Evolutionary conservation across 2,113 vertebrate species (phyloP).

Genomic region (Phyllostomus hastatus): DNA sequence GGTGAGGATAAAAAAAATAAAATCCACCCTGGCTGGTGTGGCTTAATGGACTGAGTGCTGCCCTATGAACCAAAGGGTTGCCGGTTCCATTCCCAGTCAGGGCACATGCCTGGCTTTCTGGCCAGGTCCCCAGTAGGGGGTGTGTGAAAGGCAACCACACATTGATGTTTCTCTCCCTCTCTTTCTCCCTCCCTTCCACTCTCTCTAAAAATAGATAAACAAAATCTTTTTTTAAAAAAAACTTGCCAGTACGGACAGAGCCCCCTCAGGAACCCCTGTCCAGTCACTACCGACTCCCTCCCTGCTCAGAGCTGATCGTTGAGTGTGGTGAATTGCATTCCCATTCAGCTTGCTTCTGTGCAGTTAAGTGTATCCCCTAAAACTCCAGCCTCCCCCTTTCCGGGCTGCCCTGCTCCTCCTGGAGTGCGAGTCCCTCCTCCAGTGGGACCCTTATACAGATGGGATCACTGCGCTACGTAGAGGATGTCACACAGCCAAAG

Average conservation of each 20-base stretch:
- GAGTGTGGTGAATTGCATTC: background rate
- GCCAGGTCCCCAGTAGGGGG: too few species aligned
- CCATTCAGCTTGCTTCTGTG: background rate
- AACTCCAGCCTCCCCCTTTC: too few species aligned
- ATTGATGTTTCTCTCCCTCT: too few species aligned
- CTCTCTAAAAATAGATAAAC: too few species aligned
- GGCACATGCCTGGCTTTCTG: too few species aligned
- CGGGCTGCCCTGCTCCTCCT: background rate
- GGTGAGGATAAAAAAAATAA: too few species aligned
- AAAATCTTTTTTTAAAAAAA: background rate
- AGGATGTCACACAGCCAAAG: background rate
- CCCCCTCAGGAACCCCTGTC: background rate
- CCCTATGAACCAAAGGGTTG: too few species aligned
- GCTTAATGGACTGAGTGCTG: too few species aligned
- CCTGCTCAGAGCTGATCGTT: background rate
- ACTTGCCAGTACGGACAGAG: background rate
- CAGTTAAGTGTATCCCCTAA: background rate
- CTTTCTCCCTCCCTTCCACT: too few species aligned
- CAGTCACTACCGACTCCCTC: background rate
- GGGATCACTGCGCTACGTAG: background rate
- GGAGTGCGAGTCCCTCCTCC: background rate
- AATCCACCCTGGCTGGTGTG: too few species aligned
- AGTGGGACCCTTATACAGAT: background rate
- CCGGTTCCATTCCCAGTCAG: too few species aligned
- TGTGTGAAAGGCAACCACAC: too few species aligned